Evolutionary conservation across 2,888 invertebrate genomes (phyloP).

Genomic region (Helobdella robusta): DNA sequence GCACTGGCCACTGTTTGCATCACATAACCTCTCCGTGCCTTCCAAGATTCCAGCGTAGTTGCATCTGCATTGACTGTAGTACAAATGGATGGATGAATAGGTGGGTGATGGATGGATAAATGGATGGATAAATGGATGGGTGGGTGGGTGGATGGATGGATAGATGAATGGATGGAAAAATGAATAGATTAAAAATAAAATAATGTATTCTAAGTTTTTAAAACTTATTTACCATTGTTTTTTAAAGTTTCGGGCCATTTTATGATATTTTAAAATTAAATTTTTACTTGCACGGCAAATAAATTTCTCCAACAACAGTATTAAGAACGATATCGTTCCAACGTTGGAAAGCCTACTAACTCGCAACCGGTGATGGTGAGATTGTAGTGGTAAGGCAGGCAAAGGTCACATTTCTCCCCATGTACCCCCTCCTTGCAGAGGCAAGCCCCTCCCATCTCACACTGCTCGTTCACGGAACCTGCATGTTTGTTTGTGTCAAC

Average conservation of each 20-base stretch:
- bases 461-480: conserved; percentile 71
- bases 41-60: conserved; percentile 8
- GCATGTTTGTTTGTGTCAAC: no score
- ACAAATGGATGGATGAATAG: no score
- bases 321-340: no score
- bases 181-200: no score
- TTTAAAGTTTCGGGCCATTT: no score
- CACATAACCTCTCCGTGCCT: conserved; percentile 46
- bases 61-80: conserved; percentile 15
- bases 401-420: conserved; percentile 83
- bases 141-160: no score
- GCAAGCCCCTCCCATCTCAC: conserved; percentile 81
- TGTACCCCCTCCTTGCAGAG: conserved; percentile 93
- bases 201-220: no score
- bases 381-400: conserved; percentile 76
- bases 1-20: conserved; percentile 36
- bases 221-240: not conserved
- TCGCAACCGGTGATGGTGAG: conserved; percentile 77
- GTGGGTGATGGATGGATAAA: no score
- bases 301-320: not conserved
- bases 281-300: conserved; percentile 60
- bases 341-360: no score
- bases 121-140: no score
- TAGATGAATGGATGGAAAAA: no score
- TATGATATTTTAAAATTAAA: conserved; percentile 65